A percentile compares a stretch with the other conserved stretches of the same genome.
Evolutionary conservation across 2,113 vertebrate species (phyloP).

Genomic region (Cromileptes altivelis): DNA sequence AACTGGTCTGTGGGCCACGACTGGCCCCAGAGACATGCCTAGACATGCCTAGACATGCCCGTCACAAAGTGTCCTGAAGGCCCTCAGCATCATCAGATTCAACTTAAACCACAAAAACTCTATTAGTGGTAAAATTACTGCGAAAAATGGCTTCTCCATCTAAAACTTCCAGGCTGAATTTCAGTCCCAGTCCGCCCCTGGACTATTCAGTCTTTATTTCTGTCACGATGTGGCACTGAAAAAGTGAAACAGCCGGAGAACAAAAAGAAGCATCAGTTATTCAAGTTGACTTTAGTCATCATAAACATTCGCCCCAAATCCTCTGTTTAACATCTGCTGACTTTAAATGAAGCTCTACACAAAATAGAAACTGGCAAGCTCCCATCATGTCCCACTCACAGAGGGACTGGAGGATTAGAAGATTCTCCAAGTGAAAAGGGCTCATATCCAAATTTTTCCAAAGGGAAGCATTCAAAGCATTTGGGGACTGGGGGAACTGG

Average conservation of each 20-base stretch:
- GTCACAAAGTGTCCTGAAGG: too few species aligned
- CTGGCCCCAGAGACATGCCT: too few species aligned
- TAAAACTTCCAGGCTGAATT: too few species aligned
- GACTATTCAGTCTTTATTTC: not conserved
- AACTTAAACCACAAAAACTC: too few species aligned
- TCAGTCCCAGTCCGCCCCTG: too few species aligned
- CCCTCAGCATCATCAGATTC: too few species aligned
- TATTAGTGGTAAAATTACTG: too few species aligned
- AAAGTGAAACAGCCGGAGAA: not conserved
- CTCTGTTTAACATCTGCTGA: slow-evolving; percentile 16
- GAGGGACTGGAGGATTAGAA: slow-evolving; percentile 50
- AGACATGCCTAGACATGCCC: too few species aligned
- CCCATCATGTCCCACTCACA: slow-evolving; percentile 11
- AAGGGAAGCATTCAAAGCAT: slow-evolving; percentile 43
- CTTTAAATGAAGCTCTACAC: slow-evolving; percentile 40
- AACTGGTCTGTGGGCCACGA: too few species aligned
- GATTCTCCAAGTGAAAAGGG: slow-evolving; percentile 41
- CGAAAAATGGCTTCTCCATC: too few species aligned
- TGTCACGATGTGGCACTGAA: not conserved
- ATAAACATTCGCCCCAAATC: slow-evolving; percentile 26
- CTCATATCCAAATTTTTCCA: slow-evolving; percentile 31
- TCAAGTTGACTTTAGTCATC: slow-evolving; percentile 28
- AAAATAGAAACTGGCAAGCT: slow-evolving; percentile 40
- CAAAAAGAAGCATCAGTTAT: not conserved
- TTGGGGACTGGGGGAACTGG: slow-evolving; percentile 26